These are phyloP conservation scores for Hyposmocoma kahamanoa DNA, from an alignment of 1,140 invertebrate genomes.

Conservation along the genomic window DNA sequence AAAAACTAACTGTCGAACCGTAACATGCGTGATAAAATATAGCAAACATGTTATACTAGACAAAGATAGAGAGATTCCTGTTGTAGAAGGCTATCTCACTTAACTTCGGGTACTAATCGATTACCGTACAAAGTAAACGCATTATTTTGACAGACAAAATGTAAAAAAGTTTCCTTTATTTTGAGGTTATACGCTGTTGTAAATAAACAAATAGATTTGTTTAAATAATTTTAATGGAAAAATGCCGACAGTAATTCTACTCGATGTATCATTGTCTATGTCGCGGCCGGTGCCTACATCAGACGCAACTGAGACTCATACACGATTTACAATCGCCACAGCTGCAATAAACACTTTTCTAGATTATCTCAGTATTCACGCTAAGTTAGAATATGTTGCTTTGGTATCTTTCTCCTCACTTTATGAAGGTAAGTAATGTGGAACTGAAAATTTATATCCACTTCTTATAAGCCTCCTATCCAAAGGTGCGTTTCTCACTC, in stretches of 20 bases:
- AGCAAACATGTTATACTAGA: too few species aligned
- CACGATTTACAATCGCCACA: slow-evolving; percentile 78
- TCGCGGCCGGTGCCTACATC: slow-evolving; percentile 72
- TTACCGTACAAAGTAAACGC: too few species aligned
- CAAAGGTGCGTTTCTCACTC: too few species aligned
- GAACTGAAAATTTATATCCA: too few species aligned
- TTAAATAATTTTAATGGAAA: slow-evolving; percentile 22
- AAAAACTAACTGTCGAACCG: too few species aligned
- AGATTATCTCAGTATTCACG: slow-evolving; percentile 86
- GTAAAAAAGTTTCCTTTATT: too few species aligned
- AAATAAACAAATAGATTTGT: background rate
- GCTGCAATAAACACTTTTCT: slow-evolving; percentile 89
- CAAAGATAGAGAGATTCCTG: too few species aligned
- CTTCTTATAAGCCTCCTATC: too few species aligned
- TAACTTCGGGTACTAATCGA: too few species aligned
- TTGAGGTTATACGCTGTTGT: background rate
- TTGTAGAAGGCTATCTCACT: too few species aligned
- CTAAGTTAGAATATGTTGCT: slow-evolving; percentile 93
- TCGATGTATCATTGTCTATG: slow-evolving; percentile 90
- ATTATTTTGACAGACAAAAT: background rate
- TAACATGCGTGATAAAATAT: too few species aligned
- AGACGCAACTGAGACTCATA: slow-evolving; percentile 59
- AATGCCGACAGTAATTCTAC: slow-evolving; percentile 88
- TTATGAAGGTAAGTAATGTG: slow-evolving; percentile 77
- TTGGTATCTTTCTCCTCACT: slow-evolving; percentile 89